Evolutionary conservation across 2,113 vertebrate species (phyloP).

Genomic region (Myocastor coypus): DNA sequence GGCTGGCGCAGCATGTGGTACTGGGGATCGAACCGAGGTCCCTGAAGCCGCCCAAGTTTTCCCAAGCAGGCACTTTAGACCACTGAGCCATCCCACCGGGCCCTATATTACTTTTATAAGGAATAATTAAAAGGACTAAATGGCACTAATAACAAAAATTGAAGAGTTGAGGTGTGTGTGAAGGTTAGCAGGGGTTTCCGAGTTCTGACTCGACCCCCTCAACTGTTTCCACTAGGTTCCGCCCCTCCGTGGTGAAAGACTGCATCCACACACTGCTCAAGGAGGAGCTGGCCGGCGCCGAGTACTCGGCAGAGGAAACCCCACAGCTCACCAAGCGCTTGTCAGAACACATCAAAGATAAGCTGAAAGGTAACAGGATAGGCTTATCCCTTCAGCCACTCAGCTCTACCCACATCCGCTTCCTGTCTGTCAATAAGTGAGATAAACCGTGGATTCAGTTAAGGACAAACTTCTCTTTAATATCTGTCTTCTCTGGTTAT

Average conservation of each 20-base stretch:
- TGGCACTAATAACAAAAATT: neutral
- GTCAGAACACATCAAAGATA: slow-evolving; percentile 92
- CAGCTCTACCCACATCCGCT: neutral
- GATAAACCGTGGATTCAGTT: neutral
- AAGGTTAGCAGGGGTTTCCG: neutral
- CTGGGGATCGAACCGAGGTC: too few species aligned
- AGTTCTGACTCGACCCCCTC: neutral
- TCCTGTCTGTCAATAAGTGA: slow-evolving; percentile 8
- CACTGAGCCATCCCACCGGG: too few species aligned
- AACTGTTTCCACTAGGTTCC: slow-evolving; percentile 89
- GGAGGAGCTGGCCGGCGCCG: slow-evolving; percentile 87
- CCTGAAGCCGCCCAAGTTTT: too few species aligned
- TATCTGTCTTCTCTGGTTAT: slow-evolving; percentile 37
- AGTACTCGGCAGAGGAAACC: slow-evolving; percentile 91
- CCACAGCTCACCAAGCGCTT: slow-evolving; percentile 88
- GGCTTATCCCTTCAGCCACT: neutral
- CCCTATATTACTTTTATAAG: slow-evolving; percentile 48
- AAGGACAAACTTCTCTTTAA: neutral
- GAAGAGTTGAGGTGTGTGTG: neutral
- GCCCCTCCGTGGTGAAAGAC: slow-evolving; percentile 90
- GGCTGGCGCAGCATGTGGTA: too few species aligned
- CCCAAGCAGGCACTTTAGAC: too few species aligned
- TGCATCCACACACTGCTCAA: slow-evolving; percentile 92
- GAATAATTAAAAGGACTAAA: neutral
- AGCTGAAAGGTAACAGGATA: slow-evolving; percentile 91